These are phyloP conservation scores for Ctenochaetus hawaiiensis DNA, from an alignment of 2,797 vertebrate species.

Conservation along the genomic window DNA sequence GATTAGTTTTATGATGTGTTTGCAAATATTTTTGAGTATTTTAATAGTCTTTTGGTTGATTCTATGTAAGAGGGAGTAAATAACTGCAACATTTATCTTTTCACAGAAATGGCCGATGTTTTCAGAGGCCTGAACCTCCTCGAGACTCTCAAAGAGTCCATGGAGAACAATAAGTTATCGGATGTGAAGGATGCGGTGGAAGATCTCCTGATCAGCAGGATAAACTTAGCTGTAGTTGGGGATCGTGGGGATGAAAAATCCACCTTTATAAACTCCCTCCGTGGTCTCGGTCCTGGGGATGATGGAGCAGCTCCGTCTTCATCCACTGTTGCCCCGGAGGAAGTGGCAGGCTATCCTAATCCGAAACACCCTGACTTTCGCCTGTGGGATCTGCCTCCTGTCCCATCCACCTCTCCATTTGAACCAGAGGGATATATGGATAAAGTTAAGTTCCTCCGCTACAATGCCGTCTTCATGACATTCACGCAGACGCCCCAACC, in stretches of 20 bases:
- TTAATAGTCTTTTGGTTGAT: neutral
- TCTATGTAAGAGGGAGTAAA: neutral
- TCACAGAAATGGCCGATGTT: conserved; percentile 79
- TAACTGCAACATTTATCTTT: neutral
- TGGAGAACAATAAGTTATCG: conserved; percentile 81
- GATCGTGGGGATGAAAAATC: conserved; percentile 74
- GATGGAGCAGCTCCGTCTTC: conserved; percentile 66
- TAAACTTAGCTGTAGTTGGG: conserved; percentile 79
- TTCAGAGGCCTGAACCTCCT: conserved; percentile 81
- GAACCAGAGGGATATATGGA: conserved; percentile 76
- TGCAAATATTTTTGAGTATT: neutral
- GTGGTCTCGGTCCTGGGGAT: conserved; percentile 73
- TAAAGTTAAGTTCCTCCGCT: conserved; percentile 72
- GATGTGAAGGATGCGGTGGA: conserved; percentile 83
- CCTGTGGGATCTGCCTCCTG: conserved; percentile 80
- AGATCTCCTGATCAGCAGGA: conserved; percentile 83
- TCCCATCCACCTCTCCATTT: conserved; percentile 64
- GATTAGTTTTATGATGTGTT: neutral
- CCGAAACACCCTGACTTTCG: conserved; percentile 83
- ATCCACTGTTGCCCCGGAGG: conserved; percentile 54
- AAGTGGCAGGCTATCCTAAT: conserved; percentile 72
- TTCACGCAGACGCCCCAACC: conserved; percentile 59
- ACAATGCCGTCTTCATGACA: conserved; percentile 78
- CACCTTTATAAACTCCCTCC: conserved; percentile 79
- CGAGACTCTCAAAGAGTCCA: conserved; percentile 81